These are phyloP conservation scores for Megaustenia siamemsis DNA, from an alignment of 2,888 invertebrate genomes.

Conservation along the genomic window DNA sequence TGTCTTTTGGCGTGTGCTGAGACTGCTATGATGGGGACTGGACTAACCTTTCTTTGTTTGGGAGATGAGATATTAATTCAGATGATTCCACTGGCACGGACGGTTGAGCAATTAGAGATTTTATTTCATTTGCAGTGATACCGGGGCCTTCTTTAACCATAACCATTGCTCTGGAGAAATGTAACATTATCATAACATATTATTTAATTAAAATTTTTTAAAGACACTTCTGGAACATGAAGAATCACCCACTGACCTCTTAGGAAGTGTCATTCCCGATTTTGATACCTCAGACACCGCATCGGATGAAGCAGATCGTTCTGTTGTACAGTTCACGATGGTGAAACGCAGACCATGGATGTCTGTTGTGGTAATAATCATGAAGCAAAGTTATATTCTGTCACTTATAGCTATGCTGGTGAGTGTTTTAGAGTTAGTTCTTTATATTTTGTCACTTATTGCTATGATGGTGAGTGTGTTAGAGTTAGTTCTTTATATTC, in stretches of 20 bases:
- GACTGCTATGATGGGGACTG: too few relatives aligned
- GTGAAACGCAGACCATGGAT: constrained; percentile 61
- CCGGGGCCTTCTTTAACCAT: too few relatives aligned
- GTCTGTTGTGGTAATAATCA: constrained; percentile 82
- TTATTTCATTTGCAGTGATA: too few relatives aligned
- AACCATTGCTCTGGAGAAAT: too few relatives aligned
- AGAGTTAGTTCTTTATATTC: neutral
- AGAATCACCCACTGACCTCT: constrained; percentile 54
- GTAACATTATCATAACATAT: too few relatives aligned
- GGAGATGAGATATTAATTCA: too few relatives aligned
- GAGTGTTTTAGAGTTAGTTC: constrained; percentile 67
- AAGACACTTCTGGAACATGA: constrained; percentile 72
- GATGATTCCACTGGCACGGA: too few relatives aligned
- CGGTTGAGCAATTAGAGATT: too few relatives aligned
- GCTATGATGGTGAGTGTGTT: neutral
- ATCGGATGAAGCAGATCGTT: constrained; percentile 54
- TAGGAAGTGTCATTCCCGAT: constrained; percentile 59
- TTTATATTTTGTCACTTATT: neutral
- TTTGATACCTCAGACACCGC: constrained; percentile 52
- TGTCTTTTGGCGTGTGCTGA: too few relatives aligned
- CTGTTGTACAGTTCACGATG: constrained; percentile 28
- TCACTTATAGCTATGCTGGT: constrained; percentile 96
- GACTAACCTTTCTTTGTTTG: too few relatives aligned
- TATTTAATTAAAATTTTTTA: too few relatives aligned
- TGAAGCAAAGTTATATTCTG: constrained; percentile 90